Evolutionary conservation across 1,140 invertebrate genomes (phyloP).

Genomic region (Lutraria rhynchaena): DNA sequence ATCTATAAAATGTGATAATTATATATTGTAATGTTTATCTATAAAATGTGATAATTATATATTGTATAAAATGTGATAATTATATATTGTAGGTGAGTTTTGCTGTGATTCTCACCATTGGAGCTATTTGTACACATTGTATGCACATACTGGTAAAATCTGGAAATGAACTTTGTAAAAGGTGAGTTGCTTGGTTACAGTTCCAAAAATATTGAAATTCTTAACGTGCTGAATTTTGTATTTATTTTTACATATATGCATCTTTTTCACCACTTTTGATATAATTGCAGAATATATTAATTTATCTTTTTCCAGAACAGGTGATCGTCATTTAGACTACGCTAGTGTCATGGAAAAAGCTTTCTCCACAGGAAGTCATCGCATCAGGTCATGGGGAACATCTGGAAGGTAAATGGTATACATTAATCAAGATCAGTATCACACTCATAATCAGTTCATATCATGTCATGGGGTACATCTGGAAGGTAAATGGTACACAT

Average conservation of each 20-base stretch:
- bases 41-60: no score
- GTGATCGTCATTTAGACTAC: slow-evolving; percentile 24
- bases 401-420: slow-evolving; percentile 43
- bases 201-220: no score
- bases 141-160: slow-evolving; percentile 74
- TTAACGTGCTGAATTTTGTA: no score
- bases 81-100: slow-evolving; percentile 69
- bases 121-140: slow-evolving; percentile 70
- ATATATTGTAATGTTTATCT: no score
- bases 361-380: slow-evolving; percentile 29
- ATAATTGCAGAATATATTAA: not conserved
- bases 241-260: no score
- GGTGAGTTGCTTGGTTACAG: slow-evolving; percentile 59
- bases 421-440: no score
- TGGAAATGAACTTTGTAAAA: slow-evolving; percentile 61
- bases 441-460: no score
- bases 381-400: slow-evolving; percentile 26
- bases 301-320: slow-evolving; percentile 23
- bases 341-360: slow-evolving; percentile 52
- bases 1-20: no score
- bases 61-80: no score
- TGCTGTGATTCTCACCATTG: slow-evolving; percentile 66
- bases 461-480: no score
- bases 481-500: no score
- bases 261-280: no score